phyloP scores from a whole-genome alignment of 1,140 invertebrate species.

The Eulimnadia texana region DNA sequence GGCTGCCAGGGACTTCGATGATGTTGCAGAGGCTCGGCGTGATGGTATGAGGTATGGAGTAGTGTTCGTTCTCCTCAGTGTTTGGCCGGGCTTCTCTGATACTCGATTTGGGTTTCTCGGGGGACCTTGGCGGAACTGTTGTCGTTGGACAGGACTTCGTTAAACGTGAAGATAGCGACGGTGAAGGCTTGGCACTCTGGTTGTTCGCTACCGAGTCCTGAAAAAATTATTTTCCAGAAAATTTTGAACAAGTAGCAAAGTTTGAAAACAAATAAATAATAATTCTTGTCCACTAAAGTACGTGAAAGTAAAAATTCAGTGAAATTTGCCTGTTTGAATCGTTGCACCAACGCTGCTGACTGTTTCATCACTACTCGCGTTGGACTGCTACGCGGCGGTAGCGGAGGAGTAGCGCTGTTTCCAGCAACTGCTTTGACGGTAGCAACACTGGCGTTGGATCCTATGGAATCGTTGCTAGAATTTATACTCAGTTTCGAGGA shows the following conservation, averaged over 20 bases:
- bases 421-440: constrained; percentile 22
- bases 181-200: constrained; percentile 1
- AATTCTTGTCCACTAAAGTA: too few relatives aligned
- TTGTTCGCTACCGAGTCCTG: not conserved
- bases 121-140: too few relatives aligned
- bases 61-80: not conserved
- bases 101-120: not conserved
- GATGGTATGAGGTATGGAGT: not conserved
- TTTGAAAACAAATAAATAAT: too few relatives aligned
- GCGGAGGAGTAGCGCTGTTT: constrained; percentile 30
- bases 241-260: too few relatives aligned
- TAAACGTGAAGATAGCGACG: constrained; percentile 20
- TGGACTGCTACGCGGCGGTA: constrained; percentile 36
- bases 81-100: not conserved
- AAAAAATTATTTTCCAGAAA: too few relatives aligned
- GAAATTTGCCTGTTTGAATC: not conserved
- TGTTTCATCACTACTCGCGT: constrained; percentile 36
- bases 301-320: not conserved
- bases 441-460: constrained; percentile 24
- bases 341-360: not conserved
- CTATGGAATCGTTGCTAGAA: constrained; percentile 24
- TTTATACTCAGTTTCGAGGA: constrained; percentile 22
- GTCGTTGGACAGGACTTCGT: constrained; percentile 11
- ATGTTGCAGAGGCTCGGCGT: not conserved
- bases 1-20: not conserved